Conservation (phyloP, 2,888 invertebrate genomes). For the Euzophera pinguis region DNA sequence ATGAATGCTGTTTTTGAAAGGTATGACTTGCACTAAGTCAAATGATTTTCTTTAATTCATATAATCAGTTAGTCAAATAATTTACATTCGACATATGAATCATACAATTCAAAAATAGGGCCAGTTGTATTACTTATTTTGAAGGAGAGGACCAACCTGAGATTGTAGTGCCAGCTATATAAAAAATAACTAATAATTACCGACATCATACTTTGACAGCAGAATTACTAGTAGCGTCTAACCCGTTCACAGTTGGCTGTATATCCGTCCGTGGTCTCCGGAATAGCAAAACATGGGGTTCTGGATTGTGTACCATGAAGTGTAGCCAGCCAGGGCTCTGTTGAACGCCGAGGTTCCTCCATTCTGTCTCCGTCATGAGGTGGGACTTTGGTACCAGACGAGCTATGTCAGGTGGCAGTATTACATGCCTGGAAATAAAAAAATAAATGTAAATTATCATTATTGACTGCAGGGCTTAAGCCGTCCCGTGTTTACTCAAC, state of each 20-base stretch:
- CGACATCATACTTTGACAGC: constrained; percentile 51
- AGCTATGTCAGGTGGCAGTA: constrained; percentile 91
- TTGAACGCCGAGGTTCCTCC: constrained; percentile 96
- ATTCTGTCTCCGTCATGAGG: constrained; percentile 96
- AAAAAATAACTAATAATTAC: not conserved
- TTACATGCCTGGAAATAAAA: constrained; percentile 87
- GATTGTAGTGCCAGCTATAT: not conserved
- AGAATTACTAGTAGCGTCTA: constrained; percentile 49
- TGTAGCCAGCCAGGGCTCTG: constrained; percentile 93
- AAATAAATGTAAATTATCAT: not conserved
- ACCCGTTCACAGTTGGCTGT: constrained; percentile 44
- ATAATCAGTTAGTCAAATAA: no score
- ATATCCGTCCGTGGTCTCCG: constrained; percentile 77
- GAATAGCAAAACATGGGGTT: constrained; percentile 93
- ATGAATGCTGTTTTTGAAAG: no score
- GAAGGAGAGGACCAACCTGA: no score
- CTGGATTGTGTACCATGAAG: constrained; percentile 95
- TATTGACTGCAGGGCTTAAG: no score
- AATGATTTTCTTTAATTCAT: no score
- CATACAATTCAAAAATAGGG: no score
- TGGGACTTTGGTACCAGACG: constrained; percentile 93
- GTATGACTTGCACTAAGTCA: no score
- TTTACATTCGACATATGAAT: no score
- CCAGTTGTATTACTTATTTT: no score
- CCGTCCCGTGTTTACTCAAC: no score